Evolutionary conservation across 2,797 vertebrate genomes (phyloP).

Genomic region (Threskiornis aethiopicus): DNA sequence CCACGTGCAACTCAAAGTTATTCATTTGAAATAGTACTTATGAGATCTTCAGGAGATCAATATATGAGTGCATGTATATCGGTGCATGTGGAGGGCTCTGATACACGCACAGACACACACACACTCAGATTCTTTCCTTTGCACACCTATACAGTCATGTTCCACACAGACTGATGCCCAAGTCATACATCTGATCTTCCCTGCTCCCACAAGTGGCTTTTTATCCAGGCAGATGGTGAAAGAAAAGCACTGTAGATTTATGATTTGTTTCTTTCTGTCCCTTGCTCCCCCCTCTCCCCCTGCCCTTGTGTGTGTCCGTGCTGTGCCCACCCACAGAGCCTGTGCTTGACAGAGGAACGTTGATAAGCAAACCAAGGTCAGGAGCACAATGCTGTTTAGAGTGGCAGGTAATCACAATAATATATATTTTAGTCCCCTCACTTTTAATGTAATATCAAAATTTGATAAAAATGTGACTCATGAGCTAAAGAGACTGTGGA

Average conservation of each 20-base stretch:
- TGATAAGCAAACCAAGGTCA: neutral
- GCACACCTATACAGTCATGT: neutral
- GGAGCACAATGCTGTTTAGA: neutral
- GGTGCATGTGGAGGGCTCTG: neutral
- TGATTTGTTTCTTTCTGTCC: neutral
- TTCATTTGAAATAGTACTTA: constrained; percentile 57
- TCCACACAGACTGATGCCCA: neutral
- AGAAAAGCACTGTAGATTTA: neutral
- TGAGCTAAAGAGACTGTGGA: neutral
- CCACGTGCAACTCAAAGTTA: constrained; percentile 28
- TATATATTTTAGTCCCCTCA: neutral
- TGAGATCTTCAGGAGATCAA: constrained; percentile 46
- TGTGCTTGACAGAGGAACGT: neutral
- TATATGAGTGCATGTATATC: neutral
- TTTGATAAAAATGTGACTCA: neutral
- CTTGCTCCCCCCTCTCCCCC: neutral
- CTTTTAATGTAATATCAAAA: neutral
- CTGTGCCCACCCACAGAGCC: neutral
- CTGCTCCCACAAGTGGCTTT: neutral
- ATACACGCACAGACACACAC: neutral
- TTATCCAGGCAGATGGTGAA: neutral
- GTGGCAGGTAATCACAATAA: neutral
- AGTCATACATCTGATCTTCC: neutral
- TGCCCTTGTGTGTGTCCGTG: neutral
- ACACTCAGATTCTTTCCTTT: neutral